Evolutionary conservation across 2,113 vertebrate genomes (phyloP).

Genomic region (Prionailurus bengalensis): DNA sequence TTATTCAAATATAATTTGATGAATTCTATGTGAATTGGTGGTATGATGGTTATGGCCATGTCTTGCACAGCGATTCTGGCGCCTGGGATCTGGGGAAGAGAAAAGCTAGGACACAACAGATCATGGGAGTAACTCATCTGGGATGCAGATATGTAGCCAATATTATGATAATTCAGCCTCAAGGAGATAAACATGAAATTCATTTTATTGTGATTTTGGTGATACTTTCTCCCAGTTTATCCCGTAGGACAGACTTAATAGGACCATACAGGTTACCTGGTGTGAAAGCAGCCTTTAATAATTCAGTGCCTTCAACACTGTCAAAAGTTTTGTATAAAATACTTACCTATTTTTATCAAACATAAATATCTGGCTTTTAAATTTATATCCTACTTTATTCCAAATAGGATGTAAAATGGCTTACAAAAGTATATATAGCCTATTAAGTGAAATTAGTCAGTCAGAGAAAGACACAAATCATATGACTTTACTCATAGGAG

Average conservation of each 20-base stretch:
- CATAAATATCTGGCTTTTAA: not conserved
- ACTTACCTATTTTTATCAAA: not conserved
- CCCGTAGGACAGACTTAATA: not conserved
- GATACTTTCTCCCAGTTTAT: conserved; percentile 9
- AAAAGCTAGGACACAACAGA: not conserved
- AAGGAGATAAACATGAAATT: not conserved
- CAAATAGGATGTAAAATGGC: not conserved
- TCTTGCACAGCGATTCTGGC: not conserved
- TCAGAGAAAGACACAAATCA: too few species aligned
- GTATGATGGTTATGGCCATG: not conserved
- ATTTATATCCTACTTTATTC: not conserved
- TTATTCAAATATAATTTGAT: not conserved
- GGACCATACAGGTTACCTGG: not conserved
- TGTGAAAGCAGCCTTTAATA: not conserved
- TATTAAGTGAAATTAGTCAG: too few species aligned
- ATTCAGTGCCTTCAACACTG: not conserved
- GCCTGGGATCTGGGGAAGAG: not conserved
- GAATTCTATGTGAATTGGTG: not conserved
- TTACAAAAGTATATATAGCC: not conserved
- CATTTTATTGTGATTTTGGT: not conserved
- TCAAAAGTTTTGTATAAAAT: not conserved
- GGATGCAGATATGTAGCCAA: not conserved
- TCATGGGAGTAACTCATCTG: not conserved
- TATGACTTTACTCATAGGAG: too few species aligned
- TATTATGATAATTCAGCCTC: not conserved